A percentile compares a stretch with the other conserved stretches of the same genome.
phyloP scores from a whole-genome alignment of 2,797 vertebrate genomes.

The Schizopygopsis pylzovi region DNA sequence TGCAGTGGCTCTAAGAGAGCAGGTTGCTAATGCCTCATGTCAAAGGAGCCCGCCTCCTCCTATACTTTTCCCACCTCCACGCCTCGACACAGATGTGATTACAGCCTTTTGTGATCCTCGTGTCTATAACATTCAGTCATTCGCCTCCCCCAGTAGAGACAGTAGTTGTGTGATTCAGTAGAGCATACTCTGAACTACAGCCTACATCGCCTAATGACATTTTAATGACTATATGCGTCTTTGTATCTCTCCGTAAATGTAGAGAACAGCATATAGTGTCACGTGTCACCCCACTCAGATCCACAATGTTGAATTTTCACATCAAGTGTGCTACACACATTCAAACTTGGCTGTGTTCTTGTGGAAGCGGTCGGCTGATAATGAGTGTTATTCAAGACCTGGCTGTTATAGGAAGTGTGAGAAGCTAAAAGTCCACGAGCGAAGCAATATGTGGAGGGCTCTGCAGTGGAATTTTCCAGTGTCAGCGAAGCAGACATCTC shows the following conservation, averaged over 20 bases:
- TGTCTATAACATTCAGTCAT: conserved; percentile 44
- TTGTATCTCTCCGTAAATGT: conserved; percentile 17
- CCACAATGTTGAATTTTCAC: conserved; percentile 3
- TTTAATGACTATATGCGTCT: conserved; percentile 42
- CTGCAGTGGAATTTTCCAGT: conserved; percentile 26
- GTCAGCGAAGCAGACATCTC: conserved; percentile 32
- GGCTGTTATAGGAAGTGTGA: neutral
- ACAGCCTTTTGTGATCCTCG: conserved; percentile 33
- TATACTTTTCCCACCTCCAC: conserved; percentile 21
- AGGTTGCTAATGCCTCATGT: conserved; percentile 12
- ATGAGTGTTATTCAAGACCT: conserved; percentile 20
- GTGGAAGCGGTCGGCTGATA: conserved; percentile 1
- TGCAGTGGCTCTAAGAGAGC: neutral
- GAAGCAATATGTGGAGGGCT: conserved; percentile 31
- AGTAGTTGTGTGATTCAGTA: conserved; percentile 40
- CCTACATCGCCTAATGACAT: conserved; percentile 53
- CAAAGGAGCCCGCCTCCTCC: neutral
- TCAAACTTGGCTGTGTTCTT: neutral
- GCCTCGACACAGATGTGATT: conserved; percentile 38
- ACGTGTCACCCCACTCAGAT: conserved; percentile 7
- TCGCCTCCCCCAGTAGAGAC: conserved; percentile 28
- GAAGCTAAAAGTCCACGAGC: conserved; percentile 1
- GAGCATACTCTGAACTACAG: conserved; percentile 44
- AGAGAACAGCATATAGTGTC: neutral
- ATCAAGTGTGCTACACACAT: neutral